phyloP scores from a whole-genome alignment of 1,140 invertebrate genomes.

The Trachymyrmex septentrionalis region DNA sequence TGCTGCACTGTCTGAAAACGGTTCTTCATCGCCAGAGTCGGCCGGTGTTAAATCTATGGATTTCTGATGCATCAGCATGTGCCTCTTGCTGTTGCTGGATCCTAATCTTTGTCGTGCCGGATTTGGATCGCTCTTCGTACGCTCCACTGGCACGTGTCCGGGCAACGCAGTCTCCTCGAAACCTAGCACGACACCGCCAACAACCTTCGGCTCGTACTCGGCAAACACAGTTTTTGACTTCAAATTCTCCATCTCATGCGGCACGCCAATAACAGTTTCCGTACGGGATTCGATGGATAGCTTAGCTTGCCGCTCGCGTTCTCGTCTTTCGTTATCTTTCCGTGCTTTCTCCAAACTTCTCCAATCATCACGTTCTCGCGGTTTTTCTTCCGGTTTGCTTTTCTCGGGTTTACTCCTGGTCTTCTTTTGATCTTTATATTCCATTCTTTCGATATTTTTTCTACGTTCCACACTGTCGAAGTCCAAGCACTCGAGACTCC shows the following conservation, averaged over 20 bases:
- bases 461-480: slow-evolving; percentile 61
- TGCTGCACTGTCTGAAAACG: slow-evolving; percentile 87
- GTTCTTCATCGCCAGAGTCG: slow-evolving; percentile 93
- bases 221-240: slow-evolving; percentile 81
- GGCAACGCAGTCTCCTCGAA: slow-evolving; percentile 82
- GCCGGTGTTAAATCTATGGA: slow-evolving; percentile 94
- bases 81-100: slow-evolving; percentile 89
- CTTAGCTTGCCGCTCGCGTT: slow-evolving; percentile 79
- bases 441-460: slow-evolving; percentile 73
- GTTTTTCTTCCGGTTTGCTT: slow-evolving; percentile 78
- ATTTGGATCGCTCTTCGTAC: slow-evolving; percentile 95
- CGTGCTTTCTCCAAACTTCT: slow-evolving; percentile 83
- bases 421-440: slow-evolving; percentile 69
- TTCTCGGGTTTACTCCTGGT: slow-evolving; percentile 67
- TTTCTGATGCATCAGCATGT: slow-evolving; percentile 94
- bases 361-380: slow-evolving; percentile 84
- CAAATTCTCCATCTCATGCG: slow-evolving; percentile 76
- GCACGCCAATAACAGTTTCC: slow-evolving; percentile 78
- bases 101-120: slow-evolving; percentile 90
- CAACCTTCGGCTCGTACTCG: slow-evolving; percentile 86
- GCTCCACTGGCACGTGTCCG: slow-evolving; percentile 91
- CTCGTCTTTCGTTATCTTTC: slow-evolving; percentile 82
- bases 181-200: slow-evolving; percentile 84
- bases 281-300: slow-evolving; percentile 80
- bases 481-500: slow-evolving; percentile 70